A percentile compares a stretch with the other conserved stretches of the same genome.
These are phyloP conservation scores for Odontocolon sp. DNA, from an alignment of 2,888 invertebrate genomes.

Conservation along the genomic window DNA sequence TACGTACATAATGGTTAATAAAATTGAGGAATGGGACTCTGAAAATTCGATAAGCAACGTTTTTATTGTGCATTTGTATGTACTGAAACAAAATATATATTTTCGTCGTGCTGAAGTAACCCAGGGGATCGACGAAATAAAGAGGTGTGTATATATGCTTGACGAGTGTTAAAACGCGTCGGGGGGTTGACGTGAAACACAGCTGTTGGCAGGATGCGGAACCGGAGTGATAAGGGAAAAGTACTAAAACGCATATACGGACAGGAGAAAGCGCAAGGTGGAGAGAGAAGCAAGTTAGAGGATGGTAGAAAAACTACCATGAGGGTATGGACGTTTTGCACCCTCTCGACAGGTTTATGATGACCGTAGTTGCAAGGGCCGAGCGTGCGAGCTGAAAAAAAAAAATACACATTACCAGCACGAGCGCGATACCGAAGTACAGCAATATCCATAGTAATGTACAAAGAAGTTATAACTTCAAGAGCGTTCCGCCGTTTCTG, in stretches of 20 bases:
- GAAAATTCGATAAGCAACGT: neutral
- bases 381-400: no score
- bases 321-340: constrained; percentile 38
- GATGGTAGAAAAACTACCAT: neutral
- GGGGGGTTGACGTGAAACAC: constrained; percentile 15
- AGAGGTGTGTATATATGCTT: neutral
- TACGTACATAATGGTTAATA: neutral
- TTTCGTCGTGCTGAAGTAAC: neutral
- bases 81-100: neutral
- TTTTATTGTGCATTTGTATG: neutral
- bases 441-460: no score
- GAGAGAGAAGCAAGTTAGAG: neutral
- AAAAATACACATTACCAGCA: no score
- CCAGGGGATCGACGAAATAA: constrained; percentile 3
- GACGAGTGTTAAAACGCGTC: constrained; percentile 7
- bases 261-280: neutral
- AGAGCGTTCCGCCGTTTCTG: no score
- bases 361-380: constrained; percentile 18
- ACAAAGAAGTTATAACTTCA: no score
- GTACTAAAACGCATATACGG: constrained; percentile 27
- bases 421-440: no score
- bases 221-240: constrained; percentile 28
- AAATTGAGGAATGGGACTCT: neutral
- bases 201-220: neutral
- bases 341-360: constrained; percentile 48